Evolutionary conservation across 2,797 vertebrate genomes (phyloP).

Genomic region (Semotilus atromaculatus): DNA sequence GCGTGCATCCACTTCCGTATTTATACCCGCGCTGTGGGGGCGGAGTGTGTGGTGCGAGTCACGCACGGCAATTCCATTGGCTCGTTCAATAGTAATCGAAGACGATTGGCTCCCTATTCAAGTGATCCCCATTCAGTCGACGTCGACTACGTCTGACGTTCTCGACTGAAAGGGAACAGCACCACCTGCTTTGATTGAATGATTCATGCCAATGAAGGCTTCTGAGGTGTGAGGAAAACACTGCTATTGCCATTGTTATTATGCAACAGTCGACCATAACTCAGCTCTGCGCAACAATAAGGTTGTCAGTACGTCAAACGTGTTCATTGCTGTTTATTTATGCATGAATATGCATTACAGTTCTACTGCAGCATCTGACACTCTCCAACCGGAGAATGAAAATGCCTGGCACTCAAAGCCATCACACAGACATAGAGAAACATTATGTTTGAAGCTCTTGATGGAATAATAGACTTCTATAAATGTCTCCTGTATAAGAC

Average conservation of each 20-base stretch:
- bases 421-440: slow-evolving; percentile 41
- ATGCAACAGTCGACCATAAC: slow-evolving; percentile 52
- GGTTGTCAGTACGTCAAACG: slow-evolving; percentile 45
- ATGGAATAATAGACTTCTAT: slow-evolving; percentile 47
- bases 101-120: too few species aligned
- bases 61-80: too few species aligned
- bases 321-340: slow-evolving; percentile 59
- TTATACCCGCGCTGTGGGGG: too few species aligned
- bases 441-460: slow-evolving; percentile 40
- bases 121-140: too few species aligned
- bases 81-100: too few species aligned
- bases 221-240: slow-evolving; percentile 26
- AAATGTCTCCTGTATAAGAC: slow-evolving; percentile 42
- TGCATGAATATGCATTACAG: slow-evolving; percentile 54
- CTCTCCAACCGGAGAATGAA: slow-evolving; percentile 28
- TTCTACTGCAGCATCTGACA: slow-evolving; percentile 46
- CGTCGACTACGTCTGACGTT: too few species aligned
- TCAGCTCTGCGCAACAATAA: slow-evolving; percentile 43
- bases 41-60: too few species aligned
- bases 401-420: slow-evolving; percentile 28
- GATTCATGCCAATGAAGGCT: slow-evolving; percentile 36
- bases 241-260: slow-evolving; percentile 33
- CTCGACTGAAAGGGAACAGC: too few species aligned
- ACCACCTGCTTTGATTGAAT: slow-evolving; percentile 45
- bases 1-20: too few species aligned